These are phyloP conservation scores for Pluvianellus socialis DNA, from an alignment of 2,113 vertebrate genomes.

Conservation along the genomic window DNA sequence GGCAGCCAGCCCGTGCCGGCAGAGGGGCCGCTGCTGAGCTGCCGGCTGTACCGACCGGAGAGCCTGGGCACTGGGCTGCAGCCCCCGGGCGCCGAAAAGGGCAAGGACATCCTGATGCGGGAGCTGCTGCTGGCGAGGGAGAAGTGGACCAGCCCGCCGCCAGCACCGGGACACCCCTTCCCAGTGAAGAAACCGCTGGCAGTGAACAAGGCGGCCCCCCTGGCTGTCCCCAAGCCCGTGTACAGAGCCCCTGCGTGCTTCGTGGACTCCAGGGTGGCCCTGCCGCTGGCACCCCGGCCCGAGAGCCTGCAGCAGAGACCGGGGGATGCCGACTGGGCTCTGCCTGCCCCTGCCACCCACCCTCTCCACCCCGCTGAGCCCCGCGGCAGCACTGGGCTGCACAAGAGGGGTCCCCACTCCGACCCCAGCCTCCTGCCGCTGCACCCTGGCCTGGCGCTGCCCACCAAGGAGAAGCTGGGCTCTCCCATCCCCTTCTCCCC, in stretches of 20 bases:
- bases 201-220: constrained; percentile 43
- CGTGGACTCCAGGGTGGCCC: constrained; percentile 64
- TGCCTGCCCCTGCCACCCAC: background rate
- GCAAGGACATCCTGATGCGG: constrained; percentile 22
- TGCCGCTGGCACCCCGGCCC: constrained; percentile 47
- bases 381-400: constrained; percentile 19
- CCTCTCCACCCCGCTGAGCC: background rate
- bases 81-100: background rate
- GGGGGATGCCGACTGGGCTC: constrained; percentile 74
- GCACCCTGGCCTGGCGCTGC: constrained; percentile 24
- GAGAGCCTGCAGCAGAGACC: constrained; percentile 63
- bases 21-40: constrained; percentile 55
- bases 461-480: constrained; percentile 56
- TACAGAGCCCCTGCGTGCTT: constrained; percentile 81
- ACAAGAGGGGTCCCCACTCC: constrained; percentile 37
- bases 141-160: constrained; percentile 52
- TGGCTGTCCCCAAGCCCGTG: constrained; percentile 85
- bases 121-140: constrained; percentile 61
- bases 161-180: constrained; percentile 53
- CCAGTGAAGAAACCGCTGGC: background rate
- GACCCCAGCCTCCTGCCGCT: constrained; percentile 57
- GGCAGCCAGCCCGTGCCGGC: constrained; percentile 56
- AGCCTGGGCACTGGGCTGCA: background rate
- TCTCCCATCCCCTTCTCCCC: background rate
- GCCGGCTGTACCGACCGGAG: constrained; percentile 64